Evolutionary conservation across 2,888 invertebrate genomes (phyloP).

Genomic region (Beris chalybata): DNA sequence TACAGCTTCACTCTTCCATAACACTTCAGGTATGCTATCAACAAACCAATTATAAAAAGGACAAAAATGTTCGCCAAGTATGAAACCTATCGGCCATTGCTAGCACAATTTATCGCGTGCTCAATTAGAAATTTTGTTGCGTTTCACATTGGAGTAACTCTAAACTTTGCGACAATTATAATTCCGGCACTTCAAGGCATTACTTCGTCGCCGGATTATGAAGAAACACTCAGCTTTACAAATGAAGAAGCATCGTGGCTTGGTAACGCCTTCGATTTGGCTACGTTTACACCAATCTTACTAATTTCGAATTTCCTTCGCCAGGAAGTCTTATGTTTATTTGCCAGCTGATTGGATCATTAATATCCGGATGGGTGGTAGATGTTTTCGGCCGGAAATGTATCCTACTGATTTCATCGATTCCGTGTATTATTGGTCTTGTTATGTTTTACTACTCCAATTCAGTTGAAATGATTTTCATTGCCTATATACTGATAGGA

Average conservation of each 20-base stretch:
- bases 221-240: conserved; percentile 57
- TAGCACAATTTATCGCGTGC: conserved; percentile 57
- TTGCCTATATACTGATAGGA: conserved; percentile 60
- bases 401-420: conserved; percentile 60
- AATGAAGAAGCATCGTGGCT: conserved; percentile 63
- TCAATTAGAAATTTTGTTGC: conserved; percentile 60
- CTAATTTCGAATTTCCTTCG: background rate
- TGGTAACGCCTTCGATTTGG: conserved; percentile 52
- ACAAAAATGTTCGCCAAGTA: too few relatives aligned
- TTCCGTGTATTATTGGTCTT: conserved; percentile 62
- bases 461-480: conserved; percentile 58
- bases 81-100: too few relatives aligned
- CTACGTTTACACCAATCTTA: conserved; percentile 40
- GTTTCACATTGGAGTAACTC: conserved; percentile 62
- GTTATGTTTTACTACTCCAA: conserved; percentile 59
- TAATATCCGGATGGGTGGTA: conserved; percentile 60
- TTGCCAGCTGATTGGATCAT: conserved; percentile 62
- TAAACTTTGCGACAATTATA: conserved; percentile 63
- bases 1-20: too few relatives aligned
- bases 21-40: too few relatives aligned
- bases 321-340: conserved; percentile 62
- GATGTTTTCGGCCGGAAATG: conserved; percentile 61
- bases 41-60: too few relatives aligned
- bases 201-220: conserved; percentile 45
- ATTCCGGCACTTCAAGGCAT: conserved; percentile 60